Evolutionary conservation across 92 coral and sea anemone genomes (phyloP).

Genomic region (Meandrina meandrites): DNA sequence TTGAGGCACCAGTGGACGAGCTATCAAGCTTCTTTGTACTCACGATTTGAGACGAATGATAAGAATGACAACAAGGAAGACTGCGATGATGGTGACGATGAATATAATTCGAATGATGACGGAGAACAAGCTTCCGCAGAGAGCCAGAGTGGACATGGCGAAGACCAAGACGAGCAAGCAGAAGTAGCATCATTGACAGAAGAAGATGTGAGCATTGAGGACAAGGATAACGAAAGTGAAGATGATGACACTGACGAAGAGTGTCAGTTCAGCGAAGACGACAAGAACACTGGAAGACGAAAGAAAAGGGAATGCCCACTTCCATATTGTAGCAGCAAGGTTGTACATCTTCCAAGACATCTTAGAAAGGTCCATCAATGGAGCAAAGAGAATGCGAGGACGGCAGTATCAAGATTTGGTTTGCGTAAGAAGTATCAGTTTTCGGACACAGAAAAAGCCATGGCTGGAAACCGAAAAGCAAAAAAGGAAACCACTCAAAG

Average conservation of each 20-base stretch:
- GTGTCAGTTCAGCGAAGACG: not conserved
- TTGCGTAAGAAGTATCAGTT: no score
- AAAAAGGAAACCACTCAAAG: no score
- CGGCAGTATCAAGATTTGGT: not conserved
- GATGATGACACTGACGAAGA: slow-evolving; percentile 4
- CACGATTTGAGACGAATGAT: not conserved
- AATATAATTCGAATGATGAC: not conserved
- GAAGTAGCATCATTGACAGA: no score
- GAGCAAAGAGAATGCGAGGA: not conserved
- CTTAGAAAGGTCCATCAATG: slow-evolving; percentile 21
- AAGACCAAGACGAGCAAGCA: no score
- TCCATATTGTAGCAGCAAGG: slow-evolving; percentile 5
- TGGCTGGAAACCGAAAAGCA: no score
- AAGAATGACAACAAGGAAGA: not conserved
- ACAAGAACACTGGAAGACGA: not conserved
- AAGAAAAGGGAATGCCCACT: slow-evolving; percentile 10
- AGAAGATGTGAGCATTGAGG: no score
- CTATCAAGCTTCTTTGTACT: not conserved
- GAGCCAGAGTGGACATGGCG: not conserved
- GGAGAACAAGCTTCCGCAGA: not conserved
- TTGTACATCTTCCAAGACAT: slow-evolving; percentile 34
- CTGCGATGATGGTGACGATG: not conserved
- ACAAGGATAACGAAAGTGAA: not conserved
- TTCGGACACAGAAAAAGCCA: no score
- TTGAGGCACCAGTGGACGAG: not conserved